phyloP scores from a whole-genome alignment of 2,797 vertebrate species.

The Chelon auratus region DNA sequence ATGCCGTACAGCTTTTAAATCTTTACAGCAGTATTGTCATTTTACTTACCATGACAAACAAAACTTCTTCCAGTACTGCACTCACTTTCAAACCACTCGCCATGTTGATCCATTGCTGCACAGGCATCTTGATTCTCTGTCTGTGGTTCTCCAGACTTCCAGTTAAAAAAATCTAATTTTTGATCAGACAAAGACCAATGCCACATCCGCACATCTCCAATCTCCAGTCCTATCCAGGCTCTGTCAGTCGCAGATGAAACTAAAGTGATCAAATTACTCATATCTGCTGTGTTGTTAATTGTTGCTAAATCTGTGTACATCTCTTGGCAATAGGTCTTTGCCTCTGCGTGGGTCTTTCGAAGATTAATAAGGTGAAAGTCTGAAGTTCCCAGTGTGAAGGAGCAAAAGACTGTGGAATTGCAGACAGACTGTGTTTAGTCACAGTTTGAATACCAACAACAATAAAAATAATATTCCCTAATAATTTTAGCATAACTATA shows the following conservation, averaged over 20 bases:
- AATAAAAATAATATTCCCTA: neutral
- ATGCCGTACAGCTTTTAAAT: neutral
- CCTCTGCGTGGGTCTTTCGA: constrained; percentile 54
- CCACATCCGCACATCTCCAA: constrained; percentile 56
- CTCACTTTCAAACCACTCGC: constrained; percentile 69
- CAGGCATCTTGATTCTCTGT: constrained; percentile 39
- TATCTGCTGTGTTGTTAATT: constrained; percentile 60
- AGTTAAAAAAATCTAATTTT: constrained; percentile 65
- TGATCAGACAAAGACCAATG: constrained; percentile 68
- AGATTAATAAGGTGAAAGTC: constrained; percentile 62
- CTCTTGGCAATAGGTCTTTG: constrained; percentile 72
- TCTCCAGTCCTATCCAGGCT: constrained; percentile 78
- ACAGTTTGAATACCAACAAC: constrained; percentile 14
- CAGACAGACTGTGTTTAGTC: constrained; percentile 5
- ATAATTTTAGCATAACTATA: neutral
- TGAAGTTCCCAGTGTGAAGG: constrained; percentile 44
- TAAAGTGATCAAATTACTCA: constrained; percentile 47
- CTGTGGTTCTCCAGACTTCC: constrained; percentile 58
- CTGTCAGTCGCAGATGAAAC: neutral
- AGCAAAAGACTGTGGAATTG: constrained; percentile 61
- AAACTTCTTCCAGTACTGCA: constrained; percentile 56
- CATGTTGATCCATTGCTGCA: constrained; percentile 64
- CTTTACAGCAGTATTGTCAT: neutral
- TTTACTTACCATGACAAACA: constrained; percentile 71
- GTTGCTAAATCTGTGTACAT: constrained; percentile 73